Conservation (phyloP, 2,888 invertebrate species). For the Eupelmus urozonus region DNA sequence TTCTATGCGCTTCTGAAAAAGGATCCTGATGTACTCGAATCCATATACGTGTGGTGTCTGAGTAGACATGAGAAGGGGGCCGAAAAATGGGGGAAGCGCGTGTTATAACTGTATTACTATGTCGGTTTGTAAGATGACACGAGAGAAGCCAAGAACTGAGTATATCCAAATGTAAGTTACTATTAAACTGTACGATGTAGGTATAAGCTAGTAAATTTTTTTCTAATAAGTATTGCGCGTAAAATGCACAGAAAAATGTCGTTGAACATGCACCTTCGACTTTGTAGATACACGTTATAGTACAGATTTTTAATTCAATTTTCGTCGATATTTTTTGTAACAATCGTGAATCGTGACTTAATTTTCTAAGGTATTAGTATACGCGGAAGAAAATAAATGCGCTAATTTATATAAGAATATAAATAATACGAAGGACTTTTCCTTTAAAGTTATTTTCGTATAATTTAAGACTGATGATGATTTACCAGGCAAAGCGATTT, state of each 20-base stretch:
- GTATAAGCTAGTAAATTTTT: slow-evolving; percentile 5
- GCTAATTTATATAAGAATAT: slow-evolving; percentile 14
- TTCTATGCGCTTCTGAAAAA: background rate
- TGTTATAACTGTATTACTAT: slow-evolving; percentile 29
- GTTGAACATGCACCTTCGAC: slow-evolving; percentile 23
- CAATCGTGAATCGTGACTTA: background rate
- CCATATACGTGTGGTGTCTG: background rate
- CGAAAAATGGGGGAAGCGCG: slow-evolving; percentile 1
- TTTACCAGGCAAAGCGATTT: slow-evolving; percentile 55
- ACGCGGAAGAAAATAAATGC: background rate
- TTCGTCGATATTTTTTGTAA: slow-evolving; percentile 5
- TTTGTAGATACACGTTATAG: slow-evolving; percentile 22
- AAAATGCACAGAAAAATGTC: slow-evolving; percentile 23
- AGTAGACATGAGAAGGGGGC: background rate
- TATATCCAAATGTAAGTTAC: slow-evolving; percentile 14
- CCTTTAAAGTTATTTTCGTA: slow-evolving; percentile 23
- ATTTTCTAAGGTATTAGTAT: background rate
- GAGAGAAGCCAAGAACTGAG: slow-evolving; percentile 14
- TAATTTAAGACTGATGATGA: slow-evolving; percentile 53
- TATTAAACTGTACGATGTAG: slow-evolving; percentile 2
- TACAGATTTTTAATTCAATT: slow-evolving; percentile 1
- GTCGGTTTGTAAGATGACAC: slow-evolving; percentile 10
- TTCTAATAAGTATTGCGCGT: background rate
- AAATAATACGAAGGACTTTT: background rate
- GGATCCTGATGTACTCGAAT: background rate